Conservation (phyloP, 2,113 vertebrate genomes). For the Echinops telfairi region DNA sequence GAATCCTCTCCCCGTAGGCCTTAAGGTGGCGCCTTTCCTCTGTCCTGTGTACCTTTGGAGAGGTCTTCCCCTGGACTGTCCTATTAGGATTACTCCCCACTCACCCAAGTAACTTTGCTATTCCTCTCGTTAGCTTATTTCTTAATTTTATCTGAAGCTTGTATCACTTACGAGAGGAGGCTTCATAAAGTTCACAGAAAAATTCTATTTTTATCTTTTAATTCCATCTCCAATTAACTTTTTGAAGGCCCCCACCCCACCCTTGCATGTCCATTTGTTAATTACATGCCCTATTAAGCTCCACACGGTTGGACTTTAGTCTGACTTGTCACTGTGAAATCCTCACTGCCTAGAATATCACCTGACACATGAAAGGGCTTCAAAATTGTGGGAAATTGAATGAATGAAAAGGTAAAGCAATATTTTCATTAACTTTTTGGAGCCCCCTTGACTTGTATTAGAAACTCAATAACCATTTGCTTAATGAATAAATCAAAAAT, state of each 20-base stretch:
- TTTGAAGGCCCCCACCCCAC: no score
- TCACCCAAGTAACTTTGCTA: neutral
- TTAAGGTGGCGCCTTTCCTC: neutral
- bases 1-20: neutral
- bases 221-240: no score
- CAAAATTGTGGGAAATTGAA: no score
- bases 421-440: no score
- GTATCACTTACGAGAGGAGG: neutral
- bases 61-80: neutral
- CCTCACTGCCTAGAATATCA: neutral
- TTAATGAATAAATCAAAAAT: conserved; percentile 22
- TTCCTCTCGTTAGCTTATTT: neutral
- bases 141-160: neutral
- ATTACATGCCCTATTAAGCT: neutral
- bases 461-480: neutral
- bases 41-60: neutral
- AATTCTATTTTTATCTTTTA: no score
- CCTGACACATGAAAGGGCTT: no score
- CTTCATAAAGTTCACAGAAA: no score
- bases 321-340: neutral
- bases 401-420: no score
- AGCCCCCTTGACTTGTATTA: neutral
- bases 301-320: neutral
- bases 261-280: neutral
- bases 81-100: neutral